A percentile compares a stretch with the other conserved stretches of the same genome.
phyloP scores from a whole-genome alignment of 92 coral and sea anemone genomes.

The Epizoanthus fatuus region DNA sequence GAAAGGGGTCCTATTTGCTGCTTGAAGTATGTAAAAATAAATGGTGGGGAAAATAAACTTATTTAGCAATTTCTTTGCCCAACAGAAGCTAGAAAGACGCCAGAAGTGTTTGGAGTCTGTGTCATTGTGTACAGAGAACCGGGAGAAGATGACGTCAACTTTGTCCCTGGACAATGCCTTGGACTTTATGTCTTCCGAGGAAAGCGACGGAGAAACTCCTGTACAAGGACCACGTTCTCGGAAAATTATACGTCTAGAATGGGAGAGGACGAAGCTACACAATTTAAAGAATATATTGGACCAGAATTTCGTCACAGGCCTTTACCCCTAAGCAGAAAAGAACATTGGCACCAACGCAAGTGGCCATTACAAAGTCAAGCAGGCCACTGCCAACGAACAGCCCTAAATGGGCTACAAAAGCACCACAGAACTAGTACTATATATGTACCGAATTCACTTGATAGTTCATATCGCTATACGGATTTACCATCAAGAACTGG shows the following conservation, averaged over 20 bases:
- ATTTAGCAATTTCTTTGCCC: background rate
- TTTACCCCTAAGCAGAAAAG: too few species aligned
- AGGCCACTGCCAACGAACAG: too few species aligned
- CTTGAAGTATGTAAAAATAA: background rate
- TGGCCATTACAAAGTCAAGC: too few species aligned
- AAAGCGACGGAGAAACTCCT: background rate
- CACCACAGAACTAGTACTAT: too few species aligned
- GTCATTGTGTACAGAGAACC: background rate
- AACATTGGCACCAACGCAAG: too few species aligned
- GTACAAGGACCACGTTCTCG: background rate
- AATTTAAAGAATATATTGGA: background rate
- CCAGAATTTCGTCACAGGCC: background rate
- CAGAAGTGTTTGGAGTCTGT: background rate
- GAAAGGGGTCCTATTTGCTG: background rate
- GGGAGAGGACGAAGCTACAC: background rate
- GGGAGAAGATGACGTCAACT: background rate
- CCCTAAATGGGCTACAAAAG: too few species aligned
- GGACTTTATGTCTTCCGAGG: background rate
- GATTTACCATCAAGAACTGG: too few species aligned
- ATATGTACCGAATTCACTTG: too few species aligned
- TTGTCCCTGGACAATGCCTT: background rate
- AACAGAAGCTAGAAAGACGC: conserved; percentile 30
- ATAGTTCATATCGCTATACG: too few species aligned
- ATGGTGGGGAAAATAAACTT: too few species aligned
- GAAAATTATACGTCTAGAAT: background rate